A percentile compares a stretch with the other conserved stretches of the same genome.
phyloP scores from a whole-genome alignment of 2,888 invertebrate genomes.

The Teinopalpus imperialis region DNA sequence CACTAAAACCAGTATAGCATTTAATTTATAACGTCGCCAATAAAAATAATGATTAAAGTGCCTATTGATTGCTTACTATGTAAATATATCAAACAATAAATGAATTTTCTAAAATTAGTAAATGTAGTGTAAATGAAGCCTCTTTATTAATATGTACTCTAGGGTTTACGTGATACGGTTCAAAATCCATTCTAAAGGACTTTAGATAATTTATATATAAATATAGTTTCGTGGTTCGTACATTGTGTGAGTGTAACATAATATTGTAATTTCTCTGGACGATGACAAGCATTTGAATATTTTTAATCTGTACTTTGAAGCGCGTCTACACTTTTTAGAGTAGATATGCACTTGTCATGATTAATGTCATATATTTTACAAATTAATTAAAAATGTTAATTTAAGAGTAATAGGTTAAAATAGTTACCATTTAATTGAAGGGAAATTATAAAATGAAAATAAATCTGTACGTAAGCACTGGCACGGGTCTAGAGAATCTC shows the following conservation, averaged over 20 bases:
- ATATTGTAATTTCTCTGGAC: neutral
- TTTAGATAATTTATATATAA: slow-evolving; percentile 38
- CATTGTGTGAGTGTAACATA: slow-evolving; percentile 41
- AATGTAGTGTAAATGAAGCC: neutral
- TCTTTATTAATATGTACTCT: slow-evolving; percentile 9
- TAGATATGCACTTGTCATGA: neutral
- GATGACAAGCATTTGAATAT: slow-evolving; percentile 6
- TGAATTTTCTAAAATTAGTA: neutral
- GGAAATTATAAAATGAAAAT: too few species aligned
- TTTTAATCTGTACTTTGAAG: too few species aligned
- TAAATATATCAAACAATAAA: neutral
- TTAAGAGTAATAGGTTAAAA: too few species aligned
- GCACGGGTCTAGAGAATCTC: too few species aligned
- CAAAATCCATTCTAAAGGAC: slow-evolving; percentile 24
- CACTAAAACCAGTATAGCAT: too few species aligned
- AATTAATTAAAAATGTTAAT: too few species aligned
- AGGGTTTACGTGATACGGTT: slow-evolving; percentile 28
- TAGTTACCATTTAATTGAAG: too few species aligned
- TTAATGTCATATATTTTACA: too few species aligned
- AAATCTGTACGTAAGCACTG: too few species aligned
- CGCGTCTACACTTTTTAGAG: neutral
- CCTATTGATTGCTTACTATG: neutral
- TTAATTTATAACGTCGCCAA: too few species aligned
- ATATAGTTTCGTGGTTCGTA: slow-evolving; percentile 51
- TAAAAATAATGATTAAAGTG: too few species aligned